A percentile compares a stretch with the other conserved stretches of the same genome.
phyloP scores from a whole-genome alignment of 2,113 vertebrate genomes.

The Baryphthengus martii region DNA sequence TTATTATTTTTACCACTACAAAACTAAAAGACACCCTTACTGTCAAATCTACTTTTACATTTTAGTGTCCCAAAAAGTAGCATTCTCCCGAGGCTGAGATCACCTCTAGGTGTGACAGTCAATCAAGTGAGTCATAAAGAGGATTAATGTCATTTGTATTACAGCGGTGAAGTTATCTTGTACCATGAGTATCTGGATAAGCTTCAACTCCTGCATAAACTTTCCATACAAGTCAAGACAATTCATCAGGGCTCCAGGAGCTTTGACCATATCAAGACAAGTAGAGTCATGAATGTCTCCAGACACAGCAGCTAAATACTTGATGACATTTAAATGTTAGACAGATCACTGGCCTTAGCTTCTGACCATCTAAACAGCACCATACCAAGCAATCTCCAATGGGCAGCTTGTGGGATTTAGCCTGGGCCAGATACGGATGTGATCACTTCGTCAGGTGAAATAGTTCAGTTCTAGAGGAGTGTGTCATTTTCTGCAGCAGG shows the following conservation, averaged over 20 bases:
- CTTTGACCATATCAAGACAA: not conserved
- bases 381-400: not conserved
- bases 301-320: not conserved
- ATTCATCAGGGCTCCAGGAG: not conserved
- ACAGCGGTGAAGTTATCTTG: not conserved
- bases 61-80: not conserved
- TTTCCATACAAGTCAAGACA: not conserved
- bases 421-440: not conserved
- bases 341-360: not conserved
- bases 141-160: not conserved
- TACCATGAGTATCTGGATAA: not conserved
- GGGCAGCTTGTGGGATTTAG: not conserved
- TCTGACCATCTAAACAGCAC: not conserved
- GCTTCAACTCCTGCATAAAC: not conserved
- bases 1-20: not conserved
- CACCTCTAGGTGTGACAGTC: not conserved
- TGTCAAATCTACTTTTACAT: not conserved
- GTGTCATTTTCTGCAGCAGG: not conserved
- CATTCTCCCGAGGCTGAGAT: not conserved
- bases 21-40: not conserved
- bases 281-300: not conserved
- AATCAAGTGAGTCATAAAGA: not conserved
- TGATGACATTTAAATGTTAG: not conserved
- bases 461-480: not conserved
- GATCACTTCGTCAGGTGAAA: not conserved